Conservation (phyloP, 2,113 vertebrate species). For the Ciconia boyciana region DNA sequence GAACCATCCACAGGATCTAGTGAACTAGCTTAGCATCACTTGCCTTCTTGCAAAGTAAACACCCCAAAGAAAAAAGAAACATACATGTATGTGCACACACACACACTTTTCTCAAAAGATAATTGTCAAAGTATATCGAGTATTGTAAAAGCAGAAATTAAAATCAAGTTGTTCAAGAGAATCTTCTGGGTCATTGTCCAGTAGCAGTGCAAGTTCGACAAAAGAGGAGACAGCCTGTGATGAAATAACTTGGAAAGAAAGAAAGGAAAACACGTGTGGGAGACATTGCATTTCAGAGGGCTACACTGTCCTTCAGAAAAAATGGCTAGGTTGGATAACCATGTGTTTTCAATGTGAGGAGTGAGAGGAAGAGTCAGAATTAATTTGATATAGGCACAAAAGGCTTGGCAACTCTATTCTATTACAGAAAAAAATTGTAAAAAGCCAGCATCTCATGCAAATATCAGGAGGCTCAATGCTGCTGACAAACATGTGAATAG, state of each 20-base stretch:
- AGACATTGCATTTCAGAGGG: neutral
- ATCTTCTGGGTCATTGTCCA: neutral
- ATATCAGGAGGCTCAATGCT: neutral
- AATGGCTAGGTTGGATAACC: neutral
- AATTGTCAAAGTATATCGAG: neutral
- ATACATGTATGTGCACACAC: too few species aligned
- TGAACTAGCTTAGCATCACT: neutral
- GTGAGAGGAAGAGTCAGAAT: neutral
- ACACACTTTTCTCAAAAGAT: neutral
- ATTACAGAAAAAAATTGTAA: neutral
- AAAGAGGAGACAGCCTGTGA: neutral
- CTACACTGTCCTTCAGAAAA: neutral
- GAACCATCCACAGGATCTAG: neutral
- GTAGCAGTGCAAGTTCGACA: neutral
- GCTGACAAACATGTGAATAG: slow-evolving; percentile 8
- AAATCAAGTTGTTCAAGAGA: neutral
- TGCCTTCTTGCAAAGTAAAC: neutral
- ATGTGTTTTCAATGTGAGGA: neutral
- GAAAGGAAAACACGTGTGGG: neutral
- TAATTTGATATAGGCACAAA: neutral
- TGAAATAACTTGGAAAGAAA: neutral
- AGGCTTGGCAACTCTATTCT: neutral
- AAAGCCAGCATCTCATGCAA: neutral
- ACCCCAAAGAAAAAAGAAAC: neutral
- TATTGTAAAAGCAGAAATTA: neutral